Percentiles rank a stretch among this genome's conserved stretches.
These are phyloP conservation scores for Quadroppia sp. DNA, from an alignment of 2,888 invertebrate genomes.

Conservation along the genomic window DNA sequence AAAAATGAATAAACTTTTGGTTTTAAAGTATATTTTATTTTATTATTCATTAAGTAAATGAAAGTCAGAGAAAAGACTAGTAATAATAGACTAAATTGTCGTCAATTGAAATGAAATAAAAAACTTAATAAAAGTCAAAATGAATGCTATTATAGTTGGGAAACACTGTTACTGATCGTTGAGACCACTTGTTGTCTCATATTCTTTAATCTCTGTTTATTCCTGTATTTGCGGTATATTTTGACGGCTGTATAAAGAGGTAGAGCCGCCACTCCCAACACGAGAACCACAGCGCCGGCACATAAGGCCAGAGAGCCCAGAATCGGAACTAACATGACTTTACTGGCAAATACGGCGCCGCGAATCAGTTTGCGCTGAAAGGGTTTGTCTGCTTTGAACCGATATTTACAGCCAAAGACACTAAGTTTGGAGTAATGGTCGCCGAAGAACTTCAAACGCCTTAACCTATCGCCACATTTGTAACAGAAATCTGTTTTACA, in stretches of 20 bases:
- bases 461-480: slow-evolving; percentile 53
- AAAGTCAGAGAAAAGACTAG: not conserved
- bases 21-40: too few species aligned
- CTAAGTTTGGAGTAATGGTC: slow-evolving; percentile 53
- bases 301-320: slow-evolving; percentile 51
- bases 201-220: not conserved
- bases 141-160: not conserved
- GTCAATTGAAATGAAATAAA: not conserved
- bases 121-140: not conserved
- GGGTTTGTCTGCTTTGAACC: slow-evolving; percentile 52
- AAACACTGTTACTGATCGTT: not conserved
- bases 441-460: slow-evolving; percentile 53
- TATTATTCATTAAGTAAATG: too few species aligned
- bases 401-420: slow-evolving; percentile 54
- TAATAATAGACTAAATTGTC: not conserved
- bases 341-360: slow-evolving; percentile 53
- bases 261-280: slow-evolving; percentile 51
- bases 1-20: too few species aligned
- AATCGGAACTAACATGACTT: slow-evolving; percentile 50
- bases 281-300: slow-evolving; percentile 51
- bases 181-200: slow-evolving; percentile 5
- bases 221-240: slow-evolving; percentile 45
- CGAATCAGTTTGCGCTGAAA: slow-evolving; percentile 51
- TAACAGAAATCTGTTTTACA: slow-evolving; percentile 55
- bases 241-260: slow-evolving; percentile 51